Evolutionary conservation across 2,888 invertebrate species (phyloP), one percentile per base, ranked within the genome.

Genomic region (Fissipunctia ypsillon): DNA sequence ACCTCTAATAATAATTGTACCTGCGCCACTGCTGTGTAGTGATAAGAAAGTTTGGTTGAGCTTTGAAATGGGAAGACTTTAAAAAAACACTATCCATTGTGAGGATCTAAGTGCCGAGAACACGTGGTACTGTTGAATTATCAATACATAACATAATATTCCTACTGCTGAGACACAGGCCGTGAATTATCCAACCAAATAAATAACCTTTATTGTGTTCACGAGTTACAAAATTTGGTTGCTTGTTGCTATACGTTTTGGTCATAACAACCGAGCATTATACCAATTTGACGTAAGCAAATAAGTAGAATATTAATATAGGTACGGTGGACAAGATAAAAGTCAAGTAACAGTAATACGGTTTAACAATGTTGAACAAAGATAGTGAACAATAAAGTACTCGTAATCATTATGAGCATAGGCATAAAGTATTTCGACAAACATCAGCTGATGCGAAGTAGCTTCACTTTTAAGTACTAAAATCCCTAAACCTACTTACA

Each of bases 351-450:
- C 12, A 22, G 25, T 59, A 61, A 52, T 50, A 73, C 43, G 16
- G 54, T 56, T 72, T 61, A 73, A 65, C 45, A 43, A 61, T 73
- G 65, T 80, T 77, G 54, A 73, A 66, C 31, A 66, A 80, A 77
- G 80, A 78, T 80, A 74, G 50, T 31, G 61, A 66, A 74, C 25
- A 66, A 45, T 80, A 61, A 80, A 80, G 41, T 61, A 43, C 41
- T 56, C 73, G 41, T 56, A 35, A 45, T 56, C 6, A 25, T 16
- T 16, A 31, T n/a, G 14, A 52, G 35, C 5, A 22, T 38, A 22
- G 43, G 22, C 2, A 12, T 65, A 38, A 73, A 65, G 28, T 50
- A 4, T 66, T 43, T 63, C 79, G 54, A 64, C n/a, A 56, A 73
- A 73, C 50, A 52, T 73, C 61, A 45, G 60, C 80, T 73, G 48